Percentiles rank a stretch among this genome's conserved stretches.
phyloP scores from a whole-genome alignment of 2,888 invertebrate species.

The Heteropelma amictum region DNA sequence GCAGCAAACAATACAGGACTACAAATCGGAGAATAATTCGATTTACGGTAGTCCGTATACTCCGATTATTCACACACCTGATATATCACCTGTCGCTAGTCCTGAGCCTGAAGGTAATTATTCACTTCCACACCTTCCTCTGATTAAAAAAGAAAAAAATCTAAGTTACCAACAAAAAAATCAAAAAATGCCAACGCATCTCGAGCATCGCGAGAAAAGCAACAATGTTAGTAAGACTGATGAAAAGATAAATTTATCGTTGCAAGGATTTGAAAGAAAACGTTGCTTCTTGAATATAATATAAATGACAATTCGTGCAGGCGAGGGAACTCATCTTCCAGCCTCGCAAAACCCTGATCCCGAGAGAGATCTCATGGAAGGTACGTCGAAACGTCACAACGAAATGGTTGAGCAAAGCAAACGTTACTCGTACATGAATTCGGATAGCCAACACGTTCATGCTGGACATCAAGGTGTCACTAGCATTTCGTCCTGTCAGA shows the following conservation, averaged over 20 bases:
- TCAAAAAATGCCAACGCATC: too few relatives aligned
- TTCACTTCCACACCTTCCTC: constrained; percentile 5
- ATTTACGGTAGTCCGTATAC: constrained; percentile 77
- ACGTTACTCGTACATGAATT: constrained; percentile 75
- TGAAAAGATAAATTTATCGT: not conserved
- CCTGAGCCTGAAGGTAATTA: constrained; percentile 86
- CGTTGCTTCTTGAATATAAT: not conserved
- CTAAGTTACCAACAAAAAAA: too few relatives aligned
- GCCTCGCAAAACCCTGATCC: constrained; percentile 73
- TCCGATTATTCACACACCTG: constrained; percentile 86
- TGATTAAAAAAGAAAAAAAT: not conserved
- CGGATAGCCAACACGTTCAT: constrained; percentile 73
- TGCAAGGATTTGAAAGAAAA: not conserved
- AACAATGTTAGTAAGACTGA: not conserved
- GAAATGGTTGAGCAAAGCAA: constrained; percentile 75
- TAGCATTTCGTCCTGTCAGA: constrained; percentile 75
- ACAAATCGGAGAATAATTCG: constrained; percentile 77
- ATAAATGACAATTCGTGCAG: too few relatives aligned
- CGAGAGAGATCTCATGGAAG: constrained; percentile 76
- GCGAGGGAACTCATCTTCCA: constrained; percentile 73
- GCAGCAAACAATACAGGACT: constrained; percentile 74
- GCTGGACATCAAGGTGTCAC: constrained; percentile 70
- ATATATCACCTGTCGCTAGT: constrained; percentile 90
- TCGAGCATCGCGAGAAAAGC: not conserved
- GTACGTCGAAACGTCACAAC: constrained; percentile 71